phyloP scores from a whole-genome alignment of 2,113 vertebrate genomes.

The Phyllopteryx taeniolatus region DNA sequence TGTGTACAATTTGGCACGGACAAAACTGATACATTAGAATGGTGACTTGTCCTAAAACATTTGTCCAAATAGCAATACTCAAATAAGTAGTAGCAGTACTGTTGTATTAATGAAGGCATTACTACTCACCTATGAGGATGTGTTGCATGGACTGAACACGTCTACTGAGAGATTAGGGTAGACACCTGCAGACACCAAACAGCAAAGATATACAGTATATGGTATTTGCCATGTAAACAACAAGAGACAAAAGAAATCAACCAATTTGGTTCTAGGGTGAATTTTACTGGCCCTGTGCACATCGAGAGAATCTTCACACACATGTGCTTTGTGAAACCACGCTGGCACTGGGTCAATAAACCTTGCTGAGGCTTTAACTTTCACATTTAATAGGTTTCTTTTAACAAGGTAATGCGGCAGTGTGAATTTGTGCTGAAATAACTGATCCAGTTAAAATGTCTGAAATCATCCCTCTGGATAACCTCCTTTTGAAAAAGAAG shows the following conservation, averaged over 20 bases:
- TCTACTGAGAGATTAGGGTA: neutral
- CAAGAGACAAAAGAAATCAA: neutral
- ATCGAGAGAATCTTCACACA: neutral
- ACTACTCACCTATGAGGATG: neutral
- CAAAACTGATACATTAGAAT: no score
- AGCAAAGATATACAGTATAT: neutral
- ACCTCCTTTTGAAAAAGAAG: neutral
- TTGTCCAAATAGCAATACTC: no score
- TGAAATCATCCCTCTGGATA: conserved; percentile 20
- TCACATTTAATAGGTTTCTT: neutral
- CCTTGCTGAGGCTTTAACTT: neutral
- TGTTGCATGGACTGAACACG: neutral
- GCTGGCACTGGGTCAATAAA: neutral
- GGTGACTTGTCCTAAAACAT: no score
- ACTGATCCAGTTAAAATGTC: neutral
- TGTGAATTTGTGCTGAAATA: neutral
- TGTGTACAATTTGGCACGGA: no score
- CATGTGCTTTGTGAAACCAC: neutral
- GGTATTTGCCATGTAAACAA: neutral
- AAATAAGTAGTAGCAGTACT: neutral
- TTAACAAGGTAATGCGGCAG: neutral
- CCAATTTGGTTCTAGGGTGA: no score
- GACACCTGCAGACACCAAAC: conserved; percentile 3
- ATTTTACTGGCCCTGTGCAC: no score
- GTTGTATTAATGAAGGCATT: neutral